Percentiles rank a stretch among this genome's conserved stretches.
Evolutionary conservation across 2,113 vertebrate genomes (phyloP).

Genomic region (Siphamia tubifer): DNA sequence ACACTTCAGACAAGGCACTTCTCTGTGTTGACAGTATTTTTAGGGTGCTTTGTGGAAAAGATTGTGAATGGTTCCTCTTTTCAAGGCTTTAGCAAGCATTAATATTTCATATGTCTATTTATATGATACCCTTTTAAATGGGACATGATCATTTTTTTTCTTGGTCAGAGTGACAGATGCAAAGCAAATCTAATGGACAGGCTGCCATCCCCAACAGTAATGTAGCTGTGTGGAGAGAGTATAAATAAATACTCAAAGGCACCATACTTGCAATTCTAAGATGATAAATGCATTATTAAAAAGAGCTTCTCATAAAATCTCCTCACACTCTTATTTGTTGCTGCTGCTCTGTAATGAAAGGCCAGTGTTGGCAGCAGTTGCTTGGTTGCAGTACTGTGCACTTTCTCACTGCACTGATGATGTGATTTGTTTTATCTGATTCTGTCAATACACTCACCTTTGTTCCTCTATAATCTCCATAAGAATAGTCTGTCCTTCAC

Average conservation of each 20-base stretch:
- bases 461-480: conserved; percentile 21
- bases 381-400: conserved; percentile 8
- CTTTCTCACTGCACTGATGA: conserved; percentile 17
- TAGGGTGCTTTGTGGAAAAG: conserved; percentile 2
- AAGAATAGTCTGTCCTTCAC: conserved; percentile 22
- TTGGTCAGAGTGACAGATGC: conserved; percentile 23
- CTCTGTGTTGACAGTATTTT: conserved; percentile 7
- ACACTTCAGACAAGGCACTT: not conserved
- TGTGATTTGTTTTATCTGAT: conserved; percentile 52
- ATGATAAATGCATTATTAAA: conserved; percentile 63
- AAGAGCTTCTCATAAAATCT: conserved; percentile 4
- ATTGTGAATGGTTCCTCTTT: conserved; percentile 17
- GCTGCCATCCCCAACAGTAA: not conserved
- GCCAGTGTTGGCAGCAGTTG: conserved; percentile 19
- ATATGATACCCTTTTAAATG: conserved; percentile 35
- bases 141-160: conserved; percentile 6
- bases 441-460: conserved; percentile 60
- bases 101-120: conserved; percentile 49
- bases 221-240: not conserved
- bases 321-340: conserved; percentile 22
- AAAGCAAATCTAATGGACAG: conserved; percentile 22
- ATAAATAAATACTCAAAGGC: conserved; percentile 34
- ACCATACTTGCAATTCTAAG: conserved; percentile 13
- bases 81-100: conserved; percentile 34
- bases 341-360: conserved; percentile 31